phyloP scores from a whole-genome alignment of 1,140 invertebrate genomes.

The Phortica variegata region DNA sequence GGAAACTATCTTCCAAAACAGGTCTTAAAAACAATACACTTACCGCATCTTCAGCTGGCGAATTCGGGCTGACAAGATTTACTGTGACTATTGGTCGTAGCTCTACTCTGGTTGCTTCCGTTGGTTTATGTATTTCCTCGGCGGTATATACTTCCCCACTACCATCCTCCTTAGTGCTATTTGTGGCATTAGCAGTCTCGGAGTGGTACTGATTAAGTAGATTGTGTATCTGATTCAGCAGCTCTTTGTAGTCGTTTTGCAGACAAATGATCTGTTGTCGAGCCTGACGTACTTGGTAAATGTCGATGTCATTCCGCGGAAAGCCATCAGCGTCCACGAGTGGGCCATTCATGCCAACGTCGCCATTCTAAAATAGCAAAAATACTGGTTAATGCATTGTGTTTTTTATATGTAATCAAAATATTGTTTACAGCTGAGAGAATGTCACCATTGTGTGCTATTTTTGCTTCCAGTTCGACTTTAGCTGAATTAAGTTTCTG shows the following conservation, averaged over 20 bases:
- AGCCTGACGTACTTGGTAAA: conserved; percentile 85
- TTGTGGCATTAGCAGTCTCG: conserved; percentile 44
- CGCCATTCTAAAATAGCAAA: conserved; percentile 62
- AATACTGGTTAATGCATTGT: not conserved
- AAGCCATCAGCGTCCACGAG: conserved; percentile 84
- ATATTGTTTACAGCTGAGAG: not conserved
- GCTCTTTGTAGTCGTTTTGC: conserved; percentile 84
- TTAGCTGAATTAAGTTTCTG: not conserved
- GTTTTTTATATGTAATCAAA: not conserved
- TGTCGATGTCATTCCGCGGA: conserved; percentile 86
- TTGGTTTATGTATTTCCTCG: too few species aligned
- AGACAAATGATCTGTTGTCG: conserved; percentile 86
- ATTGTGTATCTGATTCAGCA: conserved; percentile 85
- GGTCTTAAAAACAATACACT: conserved; percentile 46
- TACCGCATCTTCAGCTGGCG: conserved; percentile 79
- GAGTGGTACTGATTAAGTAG: conserved; percentile 62
- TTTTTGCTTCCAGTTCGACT: not conserved
- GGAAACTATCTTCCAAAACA: too few species aligned
- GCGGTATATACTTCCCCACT: too few species aligned
- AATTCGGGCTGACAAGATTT: conserved; percentile 72
- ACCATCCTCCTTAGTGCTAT: too few species aligned
- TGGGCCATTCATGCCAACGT: conserved; percentile 83
- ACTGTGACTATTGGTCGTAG: conserved; percentile 68
- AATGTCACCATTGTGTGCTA: not conserved
- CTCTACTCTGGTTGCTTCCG: not conserved